phyloP scores from a whole-genome alignment of 2,888 invertebrate genomes.

The Synanthedon formicaeformis region DNA sequence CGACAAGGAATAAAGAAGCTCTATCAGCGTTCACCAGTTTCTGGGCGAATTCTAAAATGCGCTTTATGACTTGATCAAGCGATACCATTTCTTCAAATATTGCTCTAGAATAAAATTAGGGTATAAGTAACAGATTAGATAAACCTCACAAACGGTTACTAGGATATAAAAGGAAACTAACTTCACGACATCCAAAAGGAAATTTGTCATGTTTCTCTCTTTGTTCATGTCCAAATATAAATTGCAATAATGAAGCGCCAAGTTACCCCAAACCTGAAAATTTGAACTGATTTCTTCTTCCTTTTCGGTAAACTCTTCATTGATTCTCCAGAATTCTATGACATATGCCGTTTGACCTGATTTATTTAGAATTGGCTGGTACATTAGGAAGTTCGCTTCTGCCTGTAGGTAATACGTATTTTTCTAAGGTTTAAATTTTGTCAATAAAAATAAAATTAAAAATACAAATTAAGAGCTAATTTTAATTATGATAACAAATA shows the following conservation, averaged over 20 bases:
- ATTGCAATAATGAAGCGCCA: constrained; percentile 77
- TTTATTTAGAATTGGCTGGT: constrained; percentile 74
- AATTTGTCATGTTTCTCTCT: constrained; percentile 80
- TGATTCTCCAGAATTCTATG: constrained; percentile 75
- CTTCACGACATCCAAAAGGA: constrained; percentile 84
- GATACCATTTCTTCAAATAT: constrained; percentile 91
- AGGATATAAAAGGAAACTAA: constrained; percentile 44
- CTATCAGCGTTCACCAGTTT: constrained; percentile 84
- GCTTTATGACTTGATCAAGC: constrained; percentile 83
- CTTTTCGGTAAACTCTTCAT: constrained; percentile 70
- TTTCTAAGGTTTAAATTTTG: neutral
- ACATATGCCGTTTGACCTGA: constrained; percentile 75
- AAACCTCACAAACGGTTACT: neutral
- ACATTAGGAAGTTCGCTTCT: constrained; percentile 58
- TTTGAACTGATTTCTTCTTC: constrained; percentile 78
- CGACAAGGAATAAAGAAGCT: constrained; percentile 85
- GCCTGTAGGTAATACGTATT: constrained; percentile 22
- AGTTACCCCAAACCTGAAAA: constrained; percentile 77
- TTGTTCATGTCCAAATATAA: constrained; percentile 77
- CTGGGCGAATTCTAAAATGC: constrained; percentile 87
- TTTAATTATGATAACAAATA: neutral
- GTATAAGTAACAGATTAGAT: neutral
- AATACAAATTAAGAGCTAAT: neutral
- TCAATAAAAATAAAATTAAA: neutral
- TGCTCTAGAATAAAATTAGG: constrained; percentile 66